Base-by-base conservation (phyloP, 2,797 vertebrate genomes). In the Gymnocypris eckloni region DNA sequence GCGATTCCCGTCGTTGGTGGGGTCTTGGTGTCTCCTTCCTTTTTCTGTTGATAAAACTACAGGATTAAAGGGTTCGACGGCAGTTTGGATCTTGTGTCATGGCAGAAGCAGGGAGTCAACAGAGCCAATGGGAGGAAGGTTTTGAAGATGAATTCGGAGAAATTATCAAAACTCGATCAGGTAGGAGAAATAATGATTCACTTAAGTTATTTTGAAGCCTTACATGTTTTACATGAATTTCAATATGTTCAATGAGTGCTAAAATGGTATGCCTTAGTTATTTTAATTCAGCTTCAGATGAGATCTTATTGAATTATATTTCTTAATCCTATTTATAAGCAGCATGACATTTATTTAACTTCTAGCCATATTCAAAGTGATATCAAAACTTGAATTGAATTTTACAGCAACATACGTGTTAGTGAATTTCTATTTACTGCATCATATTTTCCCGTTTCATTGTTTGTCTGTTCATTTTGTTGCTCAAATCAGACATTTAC, bases 141-240 rank as follows among this genome's bases (percentile, higher is more conserved):
- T 71, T 33, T 59, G 87, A 90, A n/a, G 90, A 90, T 83, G 90
- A 89, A 85, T 90, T 89, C 37, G 90, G 90, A 25, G 88, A 90
- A 81, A 90, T 89, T 78, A 90, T 90, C 54, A 90, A 89, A 73
- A 88, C 54, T 25, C 83, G 88, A 88, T 89, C 90, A 81, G 90
- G 90, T 89, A 79, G 71, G 88, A 75, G 41, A 70, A 72, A 79
- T 33, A 0, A 13, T 54, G 5, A 69, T 70, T 79, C 16, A 22
- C 18, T 37, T 28, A 18, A 50, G n/a, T 61, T 12, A 11, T 25
- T 25, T 61, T 11, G 9, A 20, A 43, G 75, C 13, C 39, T 56
- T 77, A 8, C 22, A 22, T 39, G 10, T 6, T 39, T 6, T 8
- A 39, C 20, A n/a, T 12, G 18, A 11, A 37, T 52, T 54, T 54